Evolutionary conservation across 2,797 vertebrate genomes (phyloP), one percentile per base, ranked within the genome.

Genomic region (Mycteria americana): DNA sequence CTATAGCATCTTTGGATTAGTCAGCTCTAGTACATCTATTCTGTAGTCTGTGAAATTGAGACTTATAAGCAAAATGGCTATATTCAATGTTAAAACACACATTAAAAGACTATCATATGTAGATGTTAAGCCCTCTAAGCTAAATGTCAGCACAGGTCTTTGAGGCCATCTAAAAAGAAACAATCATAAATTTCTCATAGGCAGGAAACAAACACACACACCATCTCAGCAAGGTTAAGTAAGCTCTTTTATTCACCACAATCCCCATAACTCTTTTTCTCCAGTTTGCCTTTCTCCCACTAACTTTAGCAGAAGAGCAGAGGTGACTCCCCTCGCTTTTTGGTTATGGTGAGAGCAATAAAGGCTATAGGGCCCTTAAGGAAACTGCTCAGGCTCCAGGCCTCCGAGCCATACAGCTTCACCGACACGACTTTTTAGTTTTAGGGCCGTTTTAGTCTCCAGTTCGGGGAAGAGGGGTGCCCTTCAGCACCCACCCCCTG

Each of bases 401-500:
- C 73, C 82, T 12, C 50, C 0, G 10, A 35, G 59, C 39, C 46
- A 2, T 6, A 21, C 23, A 7, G 31, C n/a, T 28, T 25, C 67
- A 28, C 18, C 8, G 14, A 41, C n/a, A 5, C 2, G 13, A 8
- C 4, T 5, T 15, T 1, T 4, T 1, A 7, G 7, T 1, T 18
- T 19, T 1, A 17, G 54, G 46, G 25, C 18, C 27, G 3, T 56
- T 45, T 9, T 18, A 4, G 7, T 1, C 50, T 30, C 35, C 41
- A 4, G 30, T 3, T 8, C 1, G 8, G 57, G 30, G 24, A 17
- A 30, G 19, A 33, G 10, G 6, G 30, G 15, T 8, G 39, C 28
- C 14, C 35, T 4, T 4, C 0, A 45, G 27, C 53, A 37, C 14
- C 22, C 53, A 9, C 2, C 5, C 22, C 31, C 18, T 2, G 19